A percentile compares a stretch with the other conserved stretches of the same genome.
phyloP scores from a whole-genome alignment of 2,888 invertebrate species.

The Drosophila multiciliata region DNA sequence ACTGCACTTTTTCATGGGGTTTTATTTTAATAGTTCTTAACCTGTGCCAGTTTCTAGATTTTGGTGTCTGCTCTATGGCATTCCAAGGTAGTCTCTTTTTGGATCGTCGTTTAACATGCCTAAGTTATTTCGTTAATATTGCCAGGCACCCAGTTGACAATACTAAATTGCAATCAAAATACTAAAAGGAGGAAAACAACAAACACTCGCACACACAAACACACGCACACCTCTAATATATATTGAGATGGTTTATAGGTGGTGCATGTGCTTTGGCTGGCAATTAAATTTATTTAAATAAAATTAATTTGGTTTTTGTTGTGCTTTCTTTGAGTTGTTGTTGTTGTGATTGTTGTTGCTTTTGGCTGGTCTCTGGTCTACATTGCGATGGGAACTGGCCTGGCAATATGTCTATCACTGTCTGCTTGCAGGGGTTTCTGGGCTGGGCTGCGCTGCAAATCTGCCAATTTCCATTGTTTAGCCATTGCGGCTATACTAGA shows the following conservation, averaged over 20 bases:
- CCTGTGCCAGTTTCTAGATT: not conserved
- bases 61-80: constrained; percentile 17
- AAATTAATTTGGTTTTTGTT: constrained; percentile 67
- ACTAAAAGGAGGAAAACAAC: constrained; percentile 46
- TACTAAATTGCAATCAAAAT: constrained; percentile 69
- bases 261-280: constrained; percentile 64
- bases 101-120: constrained; percentile 34
- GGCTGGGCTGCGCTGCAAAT: constrained; percentile 72
- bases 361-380: constrained; percentile 48
- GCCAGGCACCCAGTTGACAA: constrained; percentile 64
- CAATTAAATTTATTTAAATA: constrained; percentile 82
- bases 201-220: constrained; percentile 30
- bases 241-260: constrained; percentile 21
- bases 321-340: constrained; percentile 7
- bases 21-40: constrained; percentile 2
- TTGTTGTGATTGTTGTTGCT: constrained; percentile 21
- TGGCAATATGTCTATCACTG: constrained; percentile 52
- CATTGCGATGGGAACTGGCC: constrained; percentile 49
- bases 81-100: constrained; percentile 58
- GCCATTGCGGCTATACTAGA: constrained; percentile 52
- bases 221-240: constrained; percentile 12
- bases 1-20: not conserved
- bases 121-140: constrained; percentile 51
- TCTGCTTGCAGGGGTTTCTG: constrained; percentile 69
- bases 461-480: constrained; percentile 79